A percentile compares a stretch with the other conserved stretches of the same genome.
These are phyloP conservation scores for Gibbula magus DNA, from an alignment of 2,888 invertebrate genomes.

Conservation along the genomic window DNA sequence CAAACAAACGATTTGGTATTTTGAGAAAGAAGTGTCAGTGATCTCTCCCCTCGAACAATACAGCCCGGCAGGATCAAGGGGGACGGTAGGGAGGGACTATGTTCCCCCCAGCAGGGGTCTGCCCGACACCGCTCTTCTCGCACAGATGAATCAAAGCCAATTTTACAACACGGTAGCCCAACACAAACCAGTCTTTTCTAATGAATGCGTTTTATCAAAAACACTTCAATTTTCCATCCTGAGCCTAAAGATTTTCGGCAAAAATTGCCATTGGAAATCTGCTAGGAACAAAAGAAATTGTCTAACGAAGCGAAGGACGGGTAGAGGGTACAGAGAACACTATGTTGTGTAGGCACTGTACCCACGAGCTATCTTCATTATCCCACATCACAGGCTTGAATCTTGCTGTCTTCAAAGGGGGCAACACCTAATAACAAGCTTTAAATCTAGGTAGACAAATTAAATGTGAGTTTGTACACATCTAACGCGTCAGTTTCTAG, in stretches of 20 bases:
- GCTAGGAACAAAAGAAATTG: conserved; percentile 13
- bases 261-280: conserved; percentile 11
- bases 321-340: background rate
- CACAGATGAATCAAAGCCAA: conserved; percentile 23
- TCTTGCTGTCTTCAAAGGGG: background rate
- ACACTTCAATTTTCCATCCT: conserved; percentile 21
- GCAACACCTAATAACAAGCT: background rate
- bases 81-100: conserved; percentile 8
- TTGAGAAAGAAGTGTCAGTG: conserved; percentile 24
- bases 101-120: conserved; percentile 5
- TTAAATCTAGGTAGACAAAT: conserved; percentile 13
- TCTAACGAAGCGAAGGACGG: background rate
- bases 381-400: background rate
- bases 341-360: background rate
- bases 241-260: background rate
- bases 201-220: conserved; percentile 27
- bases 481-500: conserved; percentile 10
- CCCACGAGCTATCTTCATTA: background rate
- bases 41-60: conserved; percentile 23
- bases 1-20: conserved; percentile 26
- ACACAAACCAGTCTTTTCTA: conserved; percentile 13
- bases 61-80: conserved; percentile 16
- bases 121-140: background rate
- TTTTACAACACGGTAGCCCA: conserved; percentile 24
- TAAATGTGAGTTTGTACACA: conserved; percentile 4